These are phyloP conservation scores for Otis tarda DNA, from an alignment of 2,113 vertebrate species.

Conservation along the genomic window DNA sequence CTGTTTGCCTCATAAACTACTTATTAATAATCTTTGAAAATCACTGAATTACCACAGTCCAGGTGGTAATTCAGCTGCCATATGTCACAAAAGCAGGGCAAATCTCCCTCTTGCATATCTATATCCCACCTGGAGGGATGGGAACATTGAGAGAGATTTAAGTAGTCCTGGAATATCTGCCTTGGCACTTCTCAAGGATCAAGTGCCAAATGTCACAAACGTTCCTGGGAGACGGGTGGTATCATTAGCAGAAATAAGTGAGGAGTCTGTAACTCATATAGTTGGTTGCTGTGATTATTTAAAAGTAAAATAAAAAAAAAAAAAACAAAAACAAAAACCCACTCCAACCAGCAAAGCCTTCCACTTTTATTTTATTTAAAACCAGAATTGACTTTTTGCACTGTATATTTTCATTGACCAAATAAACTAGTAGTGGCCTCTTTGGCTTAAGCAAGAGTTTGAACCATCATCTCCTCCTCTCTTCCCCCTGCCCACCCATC, in stretches of 20 bases:
- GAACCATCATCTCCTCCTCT: not conserved
- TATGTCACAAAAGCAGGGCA: not conserved
- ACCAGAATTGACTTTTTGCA: not conserved
- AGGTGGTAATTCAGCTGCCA: not conserved
- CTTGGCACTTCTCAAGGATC: not conserved
- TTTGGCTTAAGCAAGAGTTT: not conserved
- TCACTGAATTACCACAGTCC: not conserved
- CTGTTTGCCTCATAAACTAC: not conserved
- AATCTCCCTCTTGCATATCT: not conserved
- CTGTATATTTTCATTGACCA: not conserved
- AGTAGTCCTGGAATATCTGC: not conserved
- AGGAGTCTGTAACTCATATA: not conserved
- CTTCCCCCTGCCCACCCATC: fast-evolving
- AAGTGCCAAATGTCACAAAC: not conserved
- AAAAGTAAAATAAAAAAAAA: not conserved
- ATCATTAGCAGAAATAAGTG: not conserved
- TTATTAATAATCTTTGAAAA: not conserved
- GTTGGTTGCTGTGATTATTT: not conserved
- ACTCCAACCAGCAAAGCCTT: not conserved
- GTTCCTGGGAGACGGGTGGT: not conserved
- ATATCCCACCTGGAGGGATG: not conserved
- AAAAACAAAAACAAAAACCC: not conserved
- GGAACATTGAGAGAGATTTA: not conserved
- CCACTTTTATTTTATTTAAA: not conserved
- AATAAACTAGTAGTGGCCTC: not conserved